Evolutionary conservation across 64 coral and sea anemone species (phyloP).

Genomic region (Astreopora myriophthalma): DNA sequence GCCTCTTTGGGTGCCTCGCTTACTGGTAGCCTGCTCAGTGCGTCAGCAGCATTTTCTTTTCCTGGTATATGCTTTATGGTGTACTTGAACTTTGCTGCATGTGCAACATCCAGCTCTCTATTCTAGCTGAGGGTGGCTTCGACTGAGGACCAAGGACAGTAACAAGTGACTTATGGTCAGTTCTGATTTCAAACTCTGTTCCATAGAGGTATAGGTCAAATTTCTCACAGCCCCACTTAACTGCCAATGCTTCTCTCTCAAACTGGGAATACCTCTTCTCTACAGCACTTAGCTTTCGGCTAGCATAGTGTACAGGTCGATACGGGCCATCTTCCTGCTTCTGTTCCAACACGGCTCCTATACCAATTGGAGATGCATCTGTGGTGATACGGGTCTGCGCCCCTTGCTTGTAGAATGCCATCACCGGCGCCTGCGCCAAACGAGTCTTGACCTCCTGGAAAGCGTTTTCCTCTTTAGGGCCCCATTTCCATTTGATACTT

Average conservation of each 20-base stretch:
- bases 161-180: constrained; percentile 40
- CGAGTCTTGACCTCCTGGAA: constrained; percentile 29
- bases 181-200: constrained; percentile 3
- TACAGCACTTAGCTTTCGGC: constrained; percentile 53
- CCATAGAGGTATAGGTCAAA: constrained; percentile 10
- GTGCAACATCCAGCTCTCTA: constrained; percentile 54
- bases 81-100: constrained; percentile 51
- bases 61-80: constrained; percentile 18
- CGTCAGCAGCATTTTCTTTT: constrained; percentile 31
- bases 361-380: constrained; percentile 49
- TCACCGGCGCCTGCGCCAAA: constrained; percentile 52
- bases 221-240: constrained; percentile 38
- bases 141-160: constrained; percentile 26
- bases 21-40: constrained; percentile 47
- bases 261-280: constrained; percentile 65
- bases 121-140: constrained; percentile 15
- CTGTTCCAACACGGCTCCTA: constrained; percentile 37
- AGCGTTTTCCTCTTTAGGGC: constrained; percentile 8
- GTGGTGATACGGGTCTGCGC: constrained; percentile 42
- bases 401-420: constrained; percentile 44
- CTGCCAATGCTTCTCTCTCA: constrained; percentile 17
- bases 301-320: constrained; percentile 55
- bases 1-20: not conserved
- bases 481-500: constrained; percentile 36
- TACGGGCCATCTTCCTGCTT: constrained; percentile 37